A percentile compares a stretch with the other conserved stretches of the same genome.
phyloP scores from a whole-genome alignment of 2,888 invertebrate genomes.

The Chymomyza amoena region DNA sequence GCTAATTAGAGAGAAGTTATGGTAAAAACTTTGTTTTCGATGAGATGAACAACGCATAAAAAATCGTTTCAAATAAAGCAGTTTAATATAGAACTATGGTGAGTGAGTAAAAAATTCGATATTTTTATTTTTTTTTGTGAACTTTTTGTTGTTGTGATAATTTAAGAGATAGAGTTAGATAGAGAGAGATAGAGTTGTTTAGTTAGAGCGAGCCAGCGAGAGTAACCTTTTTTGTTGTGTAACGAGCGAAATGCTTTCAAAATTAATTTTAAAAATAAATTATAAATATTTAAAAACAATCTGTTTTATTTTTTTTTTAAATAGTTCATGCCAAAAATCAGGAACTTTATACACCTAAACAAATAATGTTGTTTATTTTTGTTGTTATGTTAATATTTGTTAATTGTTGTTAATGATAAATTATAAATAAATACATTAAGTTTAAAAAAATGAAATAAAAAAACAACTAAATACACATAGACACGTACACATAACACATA shows the following conservation, averaged over 20 bases:
- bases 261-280: conserved; percentile 1
- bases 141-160: conserved; percentile 75
- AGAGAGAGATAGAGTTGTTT: conserved; percentile 22
- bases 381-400: conserved; percentile 58
- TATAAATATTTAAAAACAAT: neutral
- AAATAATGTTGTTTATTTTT: conserved; percentile 19
- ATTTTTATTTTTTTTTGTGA: conserved; percentile 51
- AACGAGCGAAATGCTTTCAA: conserved; percentile 34
- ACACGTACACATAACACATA: conserved; percentile 79
- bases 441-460: conserved; percentile 25
- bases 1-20: neutral
- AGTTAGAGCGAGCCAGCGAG: conserved; percentile 18
- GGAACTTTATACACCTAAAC: neutral
- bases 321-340: conserved; percentile 30
- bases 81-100: conserved; percentile 13
- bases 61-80: neutral
- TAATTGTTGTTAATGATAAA: conserved; percentile 41
- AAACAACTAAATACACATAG: conserved; percentile 77
- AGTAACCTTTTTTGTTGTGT: conserved; percentile 23
- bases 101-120: conserved; percentile 37
- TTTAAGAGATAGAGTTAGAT: conserved; percentile 5
- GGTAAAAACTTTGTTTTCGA: conserved; percentile 8
- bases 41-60: conserved; percentile 8
- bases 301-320: neutral
- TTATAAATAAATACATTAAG: conserved; percentile 27